A percentile compares a stretch with the other conserved stretches of the same genome.
Conservation (phyloP, 23 tunicate species). For the Ascidia mentula region DNA sequence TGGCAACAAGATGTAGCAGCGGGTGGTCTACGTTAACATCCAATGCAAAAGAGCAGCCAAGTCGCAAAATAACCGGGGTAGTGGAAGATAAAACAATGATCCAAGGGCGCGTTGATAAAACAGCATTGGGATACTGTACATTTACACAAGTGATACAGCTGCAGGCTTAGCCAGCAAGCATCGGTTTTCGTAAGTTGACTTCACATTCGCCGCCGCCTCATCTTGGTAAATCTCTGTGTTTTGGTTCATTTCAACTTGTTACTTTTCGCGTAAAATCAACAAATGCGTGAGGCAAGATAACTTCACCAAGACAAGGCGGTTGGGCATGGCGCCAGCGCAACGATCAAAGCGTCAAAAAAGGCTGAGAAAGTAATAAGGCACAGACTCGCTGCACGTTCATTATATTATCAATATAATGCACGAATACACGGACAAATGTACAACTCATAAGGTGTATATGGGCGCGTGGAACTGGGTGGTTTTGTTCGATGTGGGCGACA, state of each 20-base stretch:
- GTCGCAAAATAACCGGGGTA: not conserved
- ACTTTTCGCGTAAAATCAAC: too few species aligned
- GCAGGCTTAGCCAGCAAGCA: slow-evolving; percentile 9
- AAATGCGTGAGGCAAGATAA: too few species aligned
- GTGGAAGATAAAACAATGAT: not conserved
- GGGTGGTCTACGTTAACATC: not conserved
- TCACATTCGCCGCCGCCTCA: too few species aligned
- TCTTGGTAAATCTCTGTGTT: too few species aligned
- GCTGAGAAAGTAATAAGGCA: not conserved
- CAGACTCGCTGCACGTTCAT: slow-evolving; percentile 9
- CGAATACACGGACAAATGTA: not conserved
- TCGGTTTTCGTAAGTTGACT: not conserved
- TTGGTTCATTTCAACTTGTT: too few species aligned
- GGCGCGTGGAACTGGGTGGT: not conserved
- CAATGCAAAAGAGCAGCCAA: not conserved
- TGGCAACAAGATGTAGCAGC: slow-evolving; percentile 3
- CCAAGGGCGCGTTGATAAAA: not conserved
- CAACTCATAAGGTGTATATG: not conserved
- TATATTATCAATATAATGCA: slow-evolving; percentile 8
- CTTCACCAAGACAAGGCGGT: too few species aligned
- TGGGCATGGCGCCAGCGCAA: slow-evolving; percentile 11
- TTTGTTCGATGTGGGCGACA: not conserved
- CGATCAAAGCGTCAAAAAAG: not conserved
- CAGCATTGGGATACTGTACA: not conserved
- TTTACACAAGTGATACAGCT: not conserved